Base-by-base conservation (phyloP, 1,140 invertebrate genomes). In the Cataglyphis hispanica region DNA sequence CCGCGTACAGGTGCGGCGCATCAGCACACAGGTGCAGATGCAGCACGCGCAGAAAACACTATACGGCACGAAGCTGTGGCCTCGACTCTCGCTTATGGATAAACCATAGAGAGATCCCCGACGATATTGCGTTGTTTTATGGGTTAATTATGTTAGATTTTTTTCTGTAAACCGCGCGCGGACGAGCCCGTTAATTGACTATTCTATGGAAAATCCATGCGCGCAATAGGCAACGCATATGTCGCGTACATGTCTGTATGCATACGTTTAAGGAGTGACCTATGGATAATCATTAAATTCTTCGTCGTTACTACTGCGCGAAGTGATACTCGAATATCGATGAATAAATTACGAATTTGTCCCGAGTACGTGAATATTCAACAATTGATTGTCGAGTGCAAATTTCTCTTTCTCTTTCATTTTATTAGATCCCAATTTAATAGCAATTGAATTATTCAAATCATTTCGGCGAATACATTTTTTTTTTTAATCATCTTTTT, bases 111-210 rank as follows among this genome's bases (percentile, higher is more conserved):
- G 75, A 89, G 88, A 92, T 92, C 84, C 60, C 63, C 72, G 50
- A 61, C 86, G 88, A 92, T 31, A 31, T 92, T 91, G 86, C 90
- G 85, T 87, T 92, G 84, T 85, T 93, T 93, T 93, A 93, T 92
- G 92, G 92, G 92, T 93, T 93, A 93, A 93, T 93, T 93, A 93
- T 89, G 84, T 83, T 46, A 16, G 56, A 88, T 84, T 91, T 87
- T 87, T 90, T 91, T 72, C 63, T 69, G 40, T 80, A 84, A 78
- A 66, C 66, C 63, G 50, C 64, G 25, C 64, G 50, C 40, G 60
- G 84, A 88, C 86, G 77, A 89, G 87, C 70, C 84, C 46, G n/a
- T 53, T 34, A 22, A 85, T 61, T 22, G 77, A 31, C 75, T 58
- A 77, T 90, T 90, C 81, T 89, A 89, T 89, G 88, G 88, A 87